phyloP scores from a whole-genome alignment of 2,797 vertebrate genomes.

The Amazonetta brasiliensis region DNA sequence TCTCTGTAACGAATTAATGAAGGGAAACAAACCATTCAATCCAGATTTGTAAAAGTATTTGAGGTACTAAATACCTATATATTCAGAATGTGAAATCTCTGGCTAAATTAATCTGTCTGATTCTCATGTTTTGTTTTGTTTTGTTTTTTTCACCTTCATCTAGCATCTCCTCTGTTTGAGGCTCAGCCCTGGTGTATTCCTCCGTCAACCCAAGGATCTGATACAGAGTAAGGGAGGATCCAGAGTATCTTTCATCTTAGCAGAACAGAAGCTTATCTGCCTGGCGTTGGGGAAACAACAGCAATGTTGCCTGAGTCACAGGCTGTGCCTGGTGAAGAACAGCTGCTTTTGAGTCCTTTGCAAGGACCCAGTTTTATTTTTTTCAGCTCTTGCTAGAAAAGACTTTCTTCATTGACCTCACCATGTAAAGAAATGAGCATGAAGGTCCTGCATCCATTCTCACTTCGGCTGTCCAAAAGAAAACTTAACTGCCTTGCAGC shows the following conservation, averaged over 20 bases:
- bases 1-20: not conserved
- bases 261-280: not conserved
- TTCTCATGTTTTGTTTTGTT: not conserved
- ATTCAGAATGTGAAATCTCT: not conserved
- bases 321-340: not conserved
- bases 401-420: not conserved
- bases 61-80: not conserved
- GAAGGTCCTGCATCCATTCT: not conserved
- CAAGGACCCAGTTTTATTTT: not conserved
- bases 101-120: not conserved
- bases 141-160: not conserved
- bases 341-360: not conserved
- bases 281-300: not conserved
- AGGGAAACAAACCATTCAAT: not conserved
- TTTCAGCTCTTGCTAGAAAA: not conserved
- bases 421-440: not conserved
- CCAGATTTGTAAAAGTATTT: not conserved
- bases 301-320: not conserved
- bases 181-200: slow-evolving; percentile 67
- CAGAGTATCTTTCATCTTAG: not conserved
- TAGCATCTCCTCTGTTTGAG: slow-evolving; percentile 63
- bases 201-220: slow-evolving; percentile 25
- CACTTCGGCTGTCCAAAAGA: not conserved
- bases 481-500: not conserved
- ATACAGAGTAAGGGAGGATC: slow-evolving; percentile 37